Base-by-base conservation (phyloP, 2,888 invertebrate genomes). In the Metacarcinus magister region DNA sequence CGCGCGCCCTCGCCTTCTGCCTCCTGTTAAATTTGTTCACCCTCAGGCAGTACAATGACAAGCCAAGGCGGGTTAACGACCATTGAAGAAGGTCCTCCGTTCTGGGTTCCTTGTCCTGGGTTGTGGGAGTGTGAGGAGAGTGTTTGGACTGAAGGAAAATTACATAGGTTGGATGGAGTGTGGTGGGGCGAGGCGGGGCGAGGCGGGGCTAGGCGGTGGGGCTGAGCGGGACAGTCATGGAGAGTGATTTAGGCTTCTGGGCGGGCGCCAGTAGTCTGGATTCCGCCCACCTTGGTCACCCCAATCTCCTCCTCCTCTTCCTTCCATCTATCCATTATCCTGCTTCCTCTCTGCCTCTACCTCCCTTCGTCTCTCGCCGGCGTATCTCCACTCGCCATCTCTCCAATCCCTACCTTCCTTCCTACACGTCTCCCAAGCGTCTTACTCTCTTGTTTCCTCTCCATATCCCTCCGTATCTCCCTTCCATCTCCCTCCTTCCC, bases 251-350 rank as follows among this genome's bases (percentile, higher is more conserved):
- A 82, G 92, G 92, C 54, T 92, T 32, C 54, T 92, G 92, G 92
- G 92, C 92, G 48, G 92, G 92, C 92, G 92, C 92, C 92, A 92
- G 44, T 91, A n/a, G 46, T 48, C 91, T 48, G 28, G 91, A 91
- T 48, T 91, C 46, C 46, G 32, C 91, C 44, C 46, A 91, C 46
- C 91, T 91, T 48, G 46, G 82, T 46, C 91, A 91, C 46, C 91
- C 91, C 91, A 91, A 44, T 44, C 91, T 91, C 91, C 44, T 91
- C 91, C 92, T n/a, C 92, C 46, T 46, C 92, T n/a, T 46, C 46
- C 46, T 46, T 54, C 54, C 54, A 13, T 16, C 54, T 92, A 19
- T 32, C n/a, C 2, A 23, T 32, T 48, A 32, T 54, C 92, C 54
- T 48, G 5, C 54, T 92, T 92, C 28, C 28, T 54, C 28, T 8